phyloP scores from a whole-genome alignment of 2,888 invertebrate genomes.

The Biston betularia region DNA sequence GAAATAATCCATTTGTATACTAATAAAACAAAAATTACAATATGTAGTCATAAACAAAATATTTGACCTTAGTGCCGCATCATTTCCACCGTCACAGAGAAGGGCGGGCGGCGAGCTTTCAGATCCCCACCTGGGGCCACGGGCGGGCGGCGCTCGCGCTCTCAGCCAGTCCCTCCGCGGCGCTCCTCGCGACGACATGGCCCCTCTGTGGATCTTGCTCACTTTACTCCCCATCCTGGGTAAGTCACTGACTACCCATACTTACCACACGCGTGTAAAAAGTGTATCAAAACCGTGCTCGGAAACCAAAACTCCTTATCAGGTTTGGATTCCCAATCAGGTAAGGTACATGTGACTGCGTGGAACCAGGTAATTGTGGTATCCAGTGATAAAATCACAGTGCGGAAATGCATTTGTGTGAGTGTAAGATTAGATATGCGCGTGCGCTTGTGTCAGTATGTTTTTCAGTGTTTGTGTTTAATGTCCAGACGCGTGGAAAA shows the following conservation, averaged over 20 bases:
- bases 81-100: constrained; percentile 29
- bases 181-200: constrained; percentile 81
- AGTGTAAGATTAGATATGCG: constrained; percentile 50
- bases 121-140: constrained; percentile 55
- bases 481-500: constrained; percentile 70
- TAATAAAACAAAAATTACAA: constrained; percentile 4
- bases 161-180: constrained; percentile 74
- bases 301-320: constrained; percentile 54
- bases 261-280: constrained; percentile 41
- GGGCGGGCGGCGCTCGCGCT: constrained; percentile 67
- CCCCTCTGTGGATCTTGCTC: constrained; percentile 80
- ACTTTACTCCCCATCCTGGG: constrained; percentile 82
- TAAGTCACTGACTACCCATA: constrained; percentile 63
- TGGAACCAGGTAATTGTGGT: constrained; percentile 16
- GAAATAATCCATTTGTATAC: constrained; percentile 9
- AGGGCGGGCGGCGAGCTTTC: constrained; percentile 80
- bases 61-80: constrained; percentile 34
- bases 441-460: constrained; percentile 60
- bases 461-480: constrained; percentile 54
- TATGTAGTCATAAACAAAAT: constrained; percentile 21
- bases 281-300: constrained; percentile 49
- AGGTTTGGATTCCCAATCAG: constrained; percentile 17
- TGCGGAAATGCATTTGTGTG: constrained; percentile 59
- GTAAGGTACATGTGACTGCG: constrained; percentile 27
- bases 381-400: constrained; percentile 23